Base-by-base conservation (phyloP, 1,140 invertebrate genomes). In the Papilio polyxenes region DNA sequence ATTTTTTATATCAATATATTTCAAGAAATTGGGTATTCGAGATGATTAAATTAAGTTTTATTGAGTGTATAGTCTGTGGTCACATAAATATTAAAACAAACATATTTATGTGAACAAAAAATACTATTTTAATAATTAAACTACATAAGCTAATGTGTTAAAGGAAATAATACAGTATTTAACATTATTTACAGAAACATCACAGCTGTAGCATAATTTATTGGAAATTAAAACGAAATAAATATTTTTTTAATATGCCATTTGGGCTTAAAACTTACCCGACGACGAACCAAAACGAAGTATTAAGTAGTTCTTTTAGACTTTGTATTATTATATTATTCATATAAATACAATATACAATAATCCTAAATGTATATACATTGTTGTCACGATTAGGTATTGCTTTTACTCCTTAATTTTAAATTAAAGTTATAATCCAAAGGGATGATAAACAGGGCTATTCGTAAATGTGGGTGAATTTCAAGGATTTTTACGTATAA, bases 101-200 rank as follows among this genome's bases (percentile, higher is more conserved):
- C 4, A 65, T 65, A 65, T 31, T 40, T 17, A 37, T 37, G n/a
- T 69, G 59, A 15, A 31, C 23, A 69, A 62, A 59, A 59, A 23
- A 62, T 9, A 62, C 3, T 23, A 23, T 11, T 51, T 1, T 51
- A 11, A 13, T n/a, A 9, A 69, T 37, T 37, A 69, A 37, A 8
- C 5, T 20, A 31, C 3, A 37, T 69, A 69, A 31, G 23, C 11
- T 69, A 31, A 62, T 62, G 10, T 75, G 31, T n/a, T n/a, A 48
- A 48, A 17, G 5, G 31, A 75, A 48, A 48, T 17, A 75, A 72
- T 37, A 48, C 44, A 76, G 51, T 49, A 76, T 49, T 37, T 76
- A 76, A 76, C 48, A 76, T 53, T 76, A 76, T 76, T 53, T 76
- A 76, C 20, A 76, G 11, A 76, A 51, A 51, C 44, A 76, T 76